Conservation (phyloP, 2,888 invertebrate genomes). For the Heliconius erato region DNA sequence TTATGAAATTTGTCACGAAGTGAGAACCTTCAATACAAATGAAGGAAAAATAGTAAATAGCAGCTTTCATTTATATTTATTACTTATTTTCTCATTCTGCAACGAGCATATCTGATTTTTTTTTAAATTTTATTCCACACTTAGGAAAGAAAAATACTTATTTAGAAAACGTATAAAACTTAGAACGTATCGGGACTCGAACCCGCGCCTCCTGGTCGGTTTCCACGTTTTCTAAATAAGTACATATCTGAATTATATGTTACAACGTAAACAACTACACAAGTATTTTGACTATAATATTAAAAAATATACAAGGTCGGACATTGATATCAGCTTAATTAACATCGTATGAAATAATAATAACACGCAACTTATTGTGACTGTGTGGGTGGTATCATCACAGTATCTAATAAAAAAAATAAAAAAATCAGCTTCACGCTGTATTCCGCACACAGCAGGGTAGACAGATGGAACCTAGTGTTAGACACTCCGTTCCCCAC, state of each 20-base stretch:
- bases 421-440: too few relatives aligned
- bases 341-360: constrained; percentile 7
- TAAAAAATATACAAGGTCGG: background rate
- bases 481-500: too few relatives aligned
- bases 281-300: background rate
- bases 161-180: too few relatives aligned
- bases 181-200: too few relatives aligned
- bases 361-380: background rate
- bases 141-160: too few relatives aligned
- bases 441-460: too few relatives aligned
- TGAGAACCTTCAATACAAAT: background rate
- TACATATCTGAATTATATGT: background rate
- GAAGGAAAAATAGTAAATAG: background rate
- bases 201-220: too few relatives aligned
- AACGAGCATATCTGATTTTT: background rate
- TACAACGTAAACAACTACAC: background rate
- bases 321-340: constrained; percentile 3
- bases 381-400: background rate
- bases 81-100: background rate
- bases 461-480: too few relatives aligned
- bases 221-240: too few relatives aligned
- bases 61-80: too few relatives aligned
- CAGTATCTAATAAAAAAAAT: background rate
- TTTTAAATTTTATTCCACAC: too few relatives aligned
- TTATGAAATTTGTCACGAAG: background rate